A percentile compares a stretch with the other conserved stretches of the same genome.
phyloP scores from a whole-genome alignment of 2,888 invertebrate species.

The Eristalis tenax region DNA sequence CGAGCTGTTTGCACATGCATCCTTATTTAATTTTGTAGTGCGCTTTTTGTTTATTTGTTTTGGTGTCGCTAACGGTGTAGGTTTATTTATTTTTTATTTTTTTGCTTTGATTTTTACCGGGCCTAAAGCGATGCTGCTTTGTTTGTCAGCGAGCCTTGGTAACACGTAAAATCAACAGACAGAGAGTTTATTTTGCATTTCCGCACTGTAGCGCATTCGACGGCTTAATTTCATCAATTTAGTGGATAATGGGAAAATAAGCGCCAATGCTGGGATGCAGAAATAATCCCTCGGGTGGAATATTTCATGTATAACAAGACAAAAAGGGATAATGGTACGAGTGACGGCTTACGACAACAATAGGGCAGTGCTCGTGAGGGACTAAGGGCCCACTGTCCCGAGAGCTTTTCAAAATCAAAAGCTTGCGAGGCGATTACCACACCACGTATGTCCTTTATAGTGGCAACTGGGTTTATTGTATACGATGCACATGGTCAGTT shows the following conservation, averaged over 20 bases:
- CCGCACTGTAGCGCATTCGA: not conserved
- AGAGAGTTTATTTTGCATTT: not conserved
- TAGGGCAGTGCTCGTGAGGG: not conserved
- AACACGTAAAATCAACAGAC: not conserved
- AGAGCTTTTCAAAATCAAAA: not conserved
- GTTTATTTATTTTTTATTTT: not conserved
- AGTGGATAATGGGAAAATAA: not conserved
- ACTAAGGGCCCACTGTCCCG: not conserved
- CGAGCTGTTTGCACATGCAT: not conserved
- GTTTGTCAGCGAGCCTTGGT: not conserved
- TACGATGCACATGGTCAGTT: not conserved
- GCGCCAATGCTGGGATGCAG: not conserved
- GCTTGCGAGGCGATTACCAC: not conserved
- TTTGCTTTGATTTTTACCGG: not conserved
- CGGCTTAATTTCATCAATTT: slow-evolving; percentile 1
- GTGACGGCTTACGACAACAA: not conserved
- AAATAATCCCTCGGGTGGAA: not conserved
- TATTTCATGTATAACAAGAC: not conserved
- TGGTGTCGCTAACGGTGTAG: not conserved
- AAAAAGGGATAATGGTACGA: not conserved
- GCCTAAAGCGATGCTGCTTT: not conserved
- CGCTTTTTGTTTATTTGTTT: not conserved
- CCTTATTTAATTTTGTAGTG: not conserved
- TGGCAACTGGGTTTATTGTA: not conserved
- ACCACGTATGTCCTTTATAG: not conserved